Evolutionary conservation across 1,140 invertebrate species (phyloP).

Genomic region (Whitmania pigra): DNA sequence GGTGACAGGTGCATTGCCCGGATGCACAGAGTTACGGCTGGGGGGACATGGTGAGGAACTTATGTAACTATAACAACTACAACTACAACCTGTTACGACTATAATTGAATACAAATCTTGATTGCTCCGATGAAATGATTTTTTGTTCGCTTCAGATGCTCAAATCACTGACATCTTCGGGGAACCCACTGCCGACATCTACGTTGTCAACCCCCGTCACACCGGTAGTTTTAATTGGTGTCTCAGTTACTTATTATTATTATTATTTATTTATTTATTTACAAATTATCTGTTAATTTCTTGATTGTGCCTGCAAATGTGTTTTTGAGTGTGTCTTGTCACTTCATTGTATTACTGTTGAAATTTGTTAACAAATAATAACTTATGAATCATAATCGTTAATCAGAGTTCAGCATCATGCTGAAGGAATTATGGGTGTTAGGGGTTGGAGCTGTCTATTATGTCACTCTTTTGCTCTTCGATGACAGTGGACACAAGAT

Average conservation of each 20-base stretch:
- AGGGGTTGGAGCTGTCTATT: slow-evolving; percentile 55
- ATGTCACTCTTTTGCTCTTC: slow-evolving; percentile 60
- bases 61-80: neutral
- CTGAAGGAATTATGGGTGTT: slow-evolving; percentile 62
- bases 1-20: slow-evolving; percentile 49
- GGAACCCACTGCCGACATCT: slow-evolving; percentile 43
- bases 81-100: too few relatives aligned
- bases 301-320: too few relatives aligned
- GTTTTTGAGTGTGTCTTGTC: too few relatives aligned
- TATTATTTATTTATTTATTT: too few relatives aligned
- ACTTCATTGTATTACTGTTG: too few relatives aligned
- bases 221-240: slow-evolving; percentile 29
- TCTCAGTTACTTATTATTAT: too few relatives aligned
- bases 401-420: slow-evolving; percentile 42
- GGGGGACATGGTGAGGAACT: slow-evolving; percentile 41
- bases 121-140: too few relatives aligned
- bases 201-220: slow-evolving; percentile 41
- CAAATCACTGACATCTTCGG: slow-evolving; percentile 36
- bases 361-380: too few relatives aligned
- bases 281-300: too few relatives aligned
- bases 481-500: slow-evolving; percentile 50
- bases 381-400: slow-evolving; percentile 8
- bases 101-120: too few relatives aligned
- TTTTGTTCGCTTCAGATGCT: slow-evolving; percentile 33
- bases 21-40: slow-evolving; percentile 52